These are phyloP conservation scores for Xestia ashworthii DNA, from an alignment of 2,888 invertebrate species.

Conservation along the genomic window DNA sequence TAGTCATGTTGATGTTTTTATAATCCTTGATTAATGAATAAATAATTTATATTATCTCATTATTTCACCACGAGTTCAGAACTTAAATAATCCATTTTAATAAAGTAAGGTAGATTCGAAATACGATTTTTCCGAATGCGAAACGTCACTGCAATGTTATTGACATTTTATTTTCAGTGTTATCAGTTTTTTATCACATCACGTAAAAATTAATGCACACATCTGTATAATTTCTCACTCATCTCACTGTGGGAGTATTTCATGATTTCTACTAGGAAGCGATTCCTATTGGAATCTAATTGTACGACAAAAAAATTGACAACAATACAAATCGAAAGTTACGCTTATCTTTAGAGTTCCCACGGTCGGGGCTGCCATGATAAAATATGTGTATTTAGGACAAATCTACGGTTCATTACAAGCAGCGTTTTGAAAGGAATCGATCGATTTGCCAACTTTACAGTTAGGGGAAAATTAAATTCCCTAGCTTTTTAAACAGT, in stretches of 20 bases:
- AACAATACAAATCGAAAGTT: constrained; percentile 84
- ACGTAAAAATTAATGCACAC: constrained; percentile 48
- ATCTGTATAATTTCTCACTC: constrained; percentile 34
- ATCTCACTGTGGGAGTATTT: constrained; percentile 58
- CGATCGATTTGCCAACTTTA: constrained; percentile 2
- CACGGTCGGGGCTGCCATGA: constrained; percentile 82
- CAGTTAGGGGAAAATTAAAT: neutral
- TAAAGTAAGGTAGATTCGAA: constrained; percentile 84
- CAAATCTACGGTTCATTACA: constrained; percentile 75
- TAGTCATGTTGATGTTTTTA: constrained; percentile 84
- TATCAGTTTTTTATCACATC: constrained; percentile 77
- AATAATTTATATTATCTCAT: constrained; percentile 69
- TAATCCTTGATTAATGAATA: constrained; percentile 61
- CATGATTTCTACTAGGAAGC: constrained; percentile 74
- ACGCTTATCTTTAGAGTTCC: constrained; percentile 79
- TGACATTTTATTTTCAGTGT: constrained; percentile 82
- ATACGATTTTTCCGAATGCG: constrained; percentile 80
- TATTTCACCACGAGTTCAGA: constrained; percentile 83
- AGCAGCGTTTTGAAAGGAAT: constrained; percentile 49
- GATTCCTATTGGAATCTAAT: constrained; percentile 78
- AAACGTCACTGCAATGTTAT: constrained; percentile 87
- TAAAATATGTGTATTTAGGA: constrained; percentile 77
- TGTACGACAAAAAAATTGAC: constrained; percentile 75
- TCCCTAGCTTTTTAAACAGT: neutral
- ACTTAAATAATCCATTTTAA: constrained; percentile 84